Evolutionary conservation across 2,113 vertebrate genomes (phyloP), one percentile per base, ranked within the genome.

Genomic region (Syngnathus scovelli): DNA sequence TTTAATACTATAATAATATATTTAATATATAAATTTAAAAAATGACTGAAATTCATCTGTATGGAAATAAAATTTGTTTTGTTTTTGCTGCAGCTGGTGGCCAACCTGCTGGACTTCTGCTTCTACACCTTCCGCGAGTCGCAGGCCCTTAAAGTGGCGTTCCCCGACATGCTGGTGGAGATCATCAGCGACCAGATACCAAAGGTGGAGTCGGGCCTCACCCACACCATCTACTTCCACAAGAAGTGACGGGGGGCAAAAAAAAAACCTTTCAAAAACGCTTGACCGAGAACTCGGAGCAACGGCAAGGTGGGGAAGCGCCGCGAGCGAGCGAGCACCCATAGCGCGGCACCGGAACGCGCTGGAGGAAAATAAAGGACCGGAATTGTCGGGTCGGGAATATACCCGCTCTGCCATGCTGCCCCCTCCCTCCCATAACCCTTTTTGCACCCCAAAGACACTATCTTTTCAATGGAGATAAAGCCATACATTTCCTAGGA

Each of bases 81-180:
- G 16, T 79, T 55, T 87, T 61, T 95, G 46, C 92, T 55, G 49
- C 92, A 99, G 97, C 91, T 99, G 81, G 97, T 96, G 85, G 94
- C 90, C 51, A 96, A 94, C 90, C 87, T 99, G 79, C 63, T 99
- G 90, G 95, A 99, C 85, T 99, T 99, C 86, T 99, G 97, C 89
- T 99, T 99, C 92, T 98, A 98, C 83, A 99, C 97, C 83, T 99
- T 99, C 90, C 94, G 95, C n/a, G 96, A 99, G 91, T 98, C 97
- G 69, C 95, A 96, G 90, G 94, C 94, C 69, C 90, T 98, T 86
- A 99, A 98, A 87, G 96, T 99, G 84, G 97, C 98, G 90, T 99
- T 99, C 87, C 97, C 97, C 0, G 97, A 98, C 48, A 99, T 99
- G 97, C 90, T 99, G 91, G 96, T 98, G 89, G 97, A 99, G 90